phyloP scores from a whole-genome alignment of 2,113 vertebrate genomes.

The Marcusenius ussheri region DNA sequence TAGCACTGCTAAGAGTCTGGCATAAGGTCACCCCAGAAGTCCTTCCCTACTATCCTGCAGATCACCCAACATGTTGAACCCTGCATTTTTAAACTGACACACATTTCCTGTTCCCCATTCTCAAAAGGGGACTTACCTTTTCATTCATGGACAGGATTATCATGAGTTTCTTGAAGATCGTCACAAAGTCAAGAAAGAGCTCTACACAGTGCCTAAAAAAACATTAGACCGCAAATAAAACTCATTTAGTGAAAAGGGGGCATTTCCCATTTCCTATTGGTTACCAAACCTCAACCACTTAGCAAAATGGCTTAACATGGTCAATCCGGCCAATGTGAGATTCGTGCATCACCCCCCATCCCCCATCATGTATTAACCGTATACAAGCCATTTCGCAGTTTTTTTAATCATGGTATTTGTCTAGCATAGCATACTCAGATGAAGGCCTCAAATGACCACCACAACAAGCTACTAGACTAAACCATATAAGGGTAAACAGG shows the following conservation, averaged over 20 bases:
- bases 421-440: neutral
- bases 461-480: neutral
- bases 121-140: conserved; percentile 61
- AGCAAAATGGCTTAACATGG: neutral
- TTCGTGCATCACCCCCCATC: fast-evolving
- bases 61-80: neutral
- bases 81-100: neutral
- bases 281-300: neutral
- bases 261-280: neutral
- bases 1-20: neutral
- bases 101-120: neutral
- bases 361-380: neutral
- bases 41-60: neutral
- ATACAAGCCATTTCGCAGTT: neutral
- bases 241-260: neutral
- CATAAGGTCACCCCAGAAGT: neutral
- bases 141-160: conserved; percentile 87
- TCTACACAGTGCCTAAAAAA: conserved; percentile 82
- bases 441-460: neutral
- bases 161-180: conserved; percentile 92
- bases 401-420: neutral
- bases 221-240: neutral
- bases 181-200: conserved; percentile 88
- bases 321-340: neutral
- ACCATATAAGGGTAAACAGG: neutral